Evolutionary conservation across 1,140 invertebrate genomes (phyloP), one percentile per base, ranked within the genome.

Genomic region (Papilio xuthus): DNA sequence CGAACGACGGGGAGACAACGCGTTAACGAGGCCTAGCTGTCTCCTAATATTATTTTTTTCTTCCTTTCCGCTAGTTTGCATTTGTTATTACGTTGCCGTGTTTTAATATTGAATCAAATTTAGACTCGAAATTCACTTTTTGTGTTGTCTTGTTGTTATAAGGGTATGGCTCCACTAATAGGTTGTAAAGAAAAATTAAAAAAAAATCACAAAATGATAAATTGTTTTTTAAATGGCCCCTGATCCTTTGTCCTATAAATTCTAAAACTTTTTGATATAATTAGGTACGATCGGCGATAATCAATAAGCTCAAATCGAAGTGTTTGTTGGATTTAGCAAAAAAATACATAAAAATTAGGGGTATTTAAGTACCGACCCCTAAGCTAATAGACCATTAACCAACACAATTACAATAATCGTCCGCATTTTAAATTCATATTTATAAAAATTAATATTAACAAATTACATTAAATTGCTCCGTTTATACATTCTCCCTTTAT

Each of bases 381-480:
- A 60, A 23, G 56, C 56, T 71, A 72, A 72, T 72, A 44, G n/a
- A 50, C 81, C 82, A 80, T 80, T 86, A 85, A 83, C 80, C 81
- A 79, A 80, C 78, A 32, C 82, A 86, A 86, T 89, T 86, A 86
- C 76, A 80, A 44, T 50, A 77, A 85, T 83, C 79, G 79, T 77
- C 73, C 79, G 82, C 83, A 87, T 87, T 90, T 87, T 87, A 87
- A 86, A 82, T 28, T 47, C 42, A 84, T 86, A 80, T 80, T 78
- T 80, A 83, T 78, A 60, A 80, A 76, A 80, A 79, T 80, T 81
- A 85, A 84, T 81, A 82, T 77, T 79, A 78, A 79, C 81, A 82
- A 84, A 86, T 89, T 88, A 88, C 83, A 86, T 79, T 60, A 90
- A 90, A 91, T 89, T 88, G 85, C 88, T 84, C 83, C 79, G 84